phyloP scores from a whole-genome alignment of 2,797 vertebrate genomes.

The Syngnathus acus region DNA sequence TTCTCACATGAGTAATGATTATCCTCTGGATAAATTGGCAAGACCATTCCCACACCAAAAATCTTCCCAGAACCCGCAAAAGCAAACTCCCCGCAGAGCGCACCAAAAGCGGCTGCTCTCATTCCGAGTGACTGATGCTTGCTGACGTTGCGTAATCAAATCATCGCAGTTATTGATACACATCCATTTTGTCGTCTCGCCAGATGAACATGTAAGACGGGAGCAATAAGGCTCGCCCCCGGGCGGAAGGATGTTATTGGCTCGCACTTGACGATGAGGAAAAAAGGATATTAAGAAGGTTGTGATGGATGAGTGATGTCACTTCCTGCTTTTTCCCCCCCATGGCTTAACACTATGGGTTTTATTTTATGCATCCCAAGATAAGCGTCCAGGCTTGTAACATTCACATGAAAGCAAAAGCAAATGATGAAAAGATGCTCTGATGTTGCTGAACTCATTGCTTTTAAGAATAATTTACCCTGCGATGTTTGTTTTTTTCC shows the following conservation, averaged over 20 bases:
- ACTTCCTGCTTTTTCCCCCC: background rate
- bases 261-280: background rate
- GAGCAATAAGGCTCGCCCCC: background rate
- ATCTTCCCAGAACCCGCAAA: background rate
- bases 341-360: background rate
- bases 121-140: background rate
- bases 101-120: background rate
- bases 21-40: background rate
- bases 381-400: background rate
- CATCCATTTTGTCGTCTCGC: background rate
- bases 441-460: background rate
- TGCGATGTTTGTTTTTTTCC: background rate
- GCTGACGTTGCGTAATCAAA: background rate
- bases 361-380: background rate
- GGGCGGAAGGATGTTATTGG: background rate
- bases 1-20: background rate
- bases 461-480: background rate
- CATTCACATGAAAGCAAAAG: background rate
- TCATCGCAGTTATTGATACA: background rate
- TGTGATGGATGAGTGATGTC: background rate
- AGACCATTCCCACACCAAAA: slow-evolving; percentile 1
- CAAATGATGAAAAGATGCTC: background rate
- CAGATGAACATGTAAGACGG: background rate
- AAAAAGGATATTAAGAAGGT: background rate
- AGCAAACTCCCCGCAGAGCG: background rate